These are phyloP conservation scores for Ptychoptera albimana DNA, from an alignment of 2,888 invertebrate species.

Conservation along the genomic window DNA sequence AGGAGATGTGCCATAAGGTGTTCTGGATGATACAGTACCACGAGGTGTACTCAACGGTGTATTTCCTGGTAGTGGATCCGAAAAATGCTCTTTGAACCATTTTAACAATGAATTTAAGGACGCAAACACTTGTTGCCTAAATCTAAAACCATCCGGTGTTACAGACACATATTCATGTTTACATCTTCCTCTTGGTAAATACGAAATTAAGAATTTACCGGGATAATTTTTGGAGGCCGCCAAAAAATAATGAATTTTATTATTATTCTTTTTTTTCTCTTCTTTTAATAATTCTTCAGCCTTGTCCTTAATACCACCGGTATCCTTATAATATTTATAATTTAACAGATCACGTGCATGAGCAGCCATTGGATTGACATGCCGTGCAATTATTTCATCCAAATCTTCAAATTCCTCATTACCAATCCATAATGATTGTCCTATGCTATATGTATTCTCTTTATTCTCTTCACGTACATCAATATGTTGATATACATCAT, in stretches of 20 bases:
- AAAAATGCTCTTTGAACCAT: conserved; percentile 98
- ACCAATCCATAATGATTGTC: conserved; percentile 72
- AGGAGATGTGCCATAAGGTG: conserved; percentile 18
- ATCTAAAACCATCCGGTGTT: conserved; percentile 83
- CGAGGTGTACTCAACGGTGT: conserved; percentile 56
- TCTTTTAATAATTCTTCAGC: conserved; percentile 77
- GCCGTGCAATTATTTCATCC: conserved; percentile 95
- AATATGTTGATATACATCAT: conserved; percentile 89
- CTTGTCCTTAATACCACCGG: conserved; percentile 67
- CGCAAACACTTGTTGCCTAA: conserved; percentile 76
- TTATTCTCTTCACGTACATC: conserved; percentile 93
- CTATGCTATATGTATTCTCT: conserved; percentile 89
- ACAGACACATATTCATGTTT: conserved; percentile 88
- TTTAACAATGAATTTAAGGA: conserved; percentile 54
- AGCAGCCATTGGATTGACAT: conserved; percentile 93
- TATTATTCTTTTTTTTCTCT: conserved; percentile 74
- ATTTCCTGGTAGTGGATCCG: conserved; percentile 67
- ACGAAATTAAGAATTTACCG: conserved; percentile 87
- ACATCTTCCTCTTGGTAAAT: conserved; percentile 69
- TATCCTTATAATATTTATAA: conserved; percentile 78
- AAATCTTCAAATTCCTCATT: conserved; percentile 94
- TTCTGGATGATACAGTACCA: conserved; percentile 18
- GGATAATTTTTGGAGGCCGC: conserved; percentile 74
- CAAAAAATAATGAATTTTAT: conserved; percentile 78
- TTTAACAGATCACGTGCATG: conserved; percentile 79